Percentiles rank a stretch among this genome's conserved stretches.
phyloP scores from a whole-genome alignment of 2,797 vertebrate species.

The Mormyrus hasselquistii region DNA sequence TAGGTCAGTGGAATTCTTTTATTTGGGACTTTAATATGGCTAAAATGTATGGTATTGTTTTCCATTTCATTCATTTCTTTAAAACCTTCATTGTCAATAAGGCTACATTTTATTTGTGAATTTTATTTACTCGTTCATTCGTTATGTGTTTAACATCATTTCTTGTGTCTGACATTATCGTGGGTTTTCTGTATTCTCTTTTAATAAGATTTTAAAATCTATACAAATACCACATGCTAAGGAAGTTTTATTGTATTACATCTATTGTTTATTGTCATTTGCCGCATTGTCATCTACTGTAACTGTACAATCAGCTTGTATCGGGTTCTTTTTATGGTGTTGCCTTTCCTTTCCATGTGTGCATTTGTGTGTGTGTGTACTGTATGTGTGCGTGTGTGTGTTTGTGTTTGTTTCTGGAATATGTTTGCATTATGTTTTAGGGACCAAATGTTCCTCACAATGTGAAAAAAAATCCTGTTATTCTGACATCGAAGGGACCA shows the following conservation, averaged over 20 bases:
- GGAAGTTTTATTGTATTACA: neutral
- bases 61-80: neutral
- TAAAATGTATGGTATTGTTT: neutral
- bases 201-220: neutral
- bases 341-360: neutral
- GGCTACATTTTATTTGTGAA: neutral
- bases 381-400: neutral
- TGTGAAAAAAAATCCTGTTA: neutral
- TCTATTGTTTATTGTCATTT: neutral
- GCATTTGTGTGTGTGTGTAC: neutral
- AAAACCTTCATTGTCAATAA: neutral
- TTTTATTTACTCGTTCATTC: constrained; percentile 1
- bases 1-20: neutral
- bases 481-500: neutral
- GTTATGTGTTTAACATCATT: neutral
- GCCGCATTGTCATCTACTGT: neutral
- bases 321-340: neutral
- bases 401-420: neutral
- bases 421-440: neutral
- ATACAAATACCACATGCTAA: neutral
- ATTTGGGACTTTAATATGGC: neutral
- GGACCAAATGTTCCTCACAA: neutral
- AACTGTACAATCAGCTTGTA: neutral
- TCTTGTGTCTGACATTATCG: neutral
- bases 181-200: neutral